phyloP scores from a whole-genome alignment of 2,797 vertebrate genomes.

The Propithecus perrieri region DNA sequence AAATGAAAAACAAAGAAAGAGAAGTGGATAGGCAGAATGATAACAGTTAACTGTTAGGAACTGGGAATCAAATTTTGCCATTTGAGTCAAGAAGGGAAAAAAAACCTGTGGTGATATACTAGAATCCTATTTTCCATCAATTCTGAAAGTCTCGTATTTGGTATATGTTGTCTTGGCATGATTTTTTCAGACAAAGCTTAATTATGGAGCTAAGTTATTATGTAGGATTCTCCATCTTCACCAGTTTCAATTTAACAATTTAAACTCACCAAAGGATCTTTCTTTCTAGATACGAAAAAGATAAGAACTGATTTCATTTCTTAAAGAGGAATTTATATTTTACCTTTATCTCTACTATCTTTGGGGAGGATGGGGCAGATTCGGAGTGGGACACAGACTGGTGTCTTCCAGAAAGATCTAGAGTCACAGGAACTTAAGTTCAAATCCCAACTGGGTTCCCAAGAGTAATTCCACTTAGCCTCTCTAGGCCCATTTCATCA shows the following conservation, averaged over 20 bases:
- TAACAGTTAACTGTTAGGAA: constrained; percentile 55
- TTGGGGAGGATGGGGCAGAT: not conserved
- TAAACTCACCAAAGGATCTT: not conserved
- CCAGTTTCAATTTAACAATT: constrained; percentile 39
- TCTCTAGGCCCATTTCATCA: not conserved
- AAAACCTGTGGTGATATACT: constrained; percentile 54
- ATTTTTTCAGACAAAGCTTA: constrained; percentile 65
- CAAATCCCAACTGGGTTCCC: not conserved
- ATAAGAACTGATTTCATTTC: not conserved
- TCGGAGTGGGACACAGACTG: not conserved
- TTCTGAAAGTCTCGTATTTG: constrained; percentile 65
- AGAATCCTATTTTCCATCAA: constrained; percentile 46
- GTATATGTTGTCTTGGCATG: constrained; percentile 61
- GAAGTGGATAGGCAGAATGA: not conserved
- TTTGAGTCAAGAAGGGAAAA: constrained; percentile 40
- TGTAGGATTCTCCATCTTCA: constrained; percentile 52
- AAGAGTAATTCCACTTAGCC: not conserved
- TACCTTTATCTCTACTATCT: not conserved
- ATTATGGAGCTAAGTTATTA: constrained; percentile 63
- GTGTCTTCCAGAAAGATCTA: not conserved
- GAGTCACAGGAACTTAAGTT: not conserved
- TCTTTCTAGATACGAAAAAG: not conserved
- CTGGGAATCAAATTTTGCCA: constrained; percentile 22
- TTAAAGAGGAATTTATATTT: not conserved
- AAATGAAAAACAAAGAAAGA: constrained; percentile 58